These are phyloP conservation scores for Parnassius mnemosyne DNA, from an alignment of 2,888 invertebrate genomes.

Conservation along the genomic window DNA sequence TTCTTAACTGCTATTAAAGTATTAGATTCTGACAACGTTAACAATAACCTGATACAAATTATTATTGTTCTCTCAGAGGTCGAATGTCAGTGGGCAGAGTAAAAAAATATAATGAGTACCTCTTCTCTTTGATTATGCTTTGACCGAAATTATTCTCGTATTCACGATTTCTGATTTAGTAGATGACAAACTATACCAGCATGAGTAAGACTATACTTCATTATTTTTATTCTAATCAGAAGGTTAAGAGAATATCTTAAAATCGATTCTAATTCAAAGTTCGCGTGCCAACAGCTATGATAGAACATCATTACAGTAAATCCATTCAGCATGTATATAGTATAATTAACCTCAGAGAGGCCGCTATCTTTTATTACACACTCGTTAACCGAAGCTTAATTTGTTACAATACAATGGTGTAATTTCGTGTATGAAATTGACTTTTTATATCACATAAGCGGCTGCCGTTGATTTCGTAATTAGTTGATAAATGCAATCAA, in stretches of 20 bases:
- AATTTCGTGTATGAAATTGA: slow-evolving; percentile 21
- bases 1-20: too few species aligned
- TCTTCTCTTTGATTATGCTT: neutral
- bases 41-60: neutral
- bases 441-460: slow-evolving; percentile 24
- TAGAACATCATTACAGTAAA: slow-evolving; percentile 9
- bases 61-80: neutral
- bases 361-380: slow-evolving; percentile 24
- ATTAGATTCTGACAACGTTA: too few species aligned
- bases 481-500: slow-evolving; percentile 23
- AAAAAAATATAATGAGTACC: neutral
- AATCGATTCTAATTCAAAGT: slow-evolving; percentile 21
- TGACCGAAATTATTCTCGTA: neutral
- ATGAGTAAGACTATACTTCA: neutral
- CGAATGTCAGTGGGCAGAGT: neutral
- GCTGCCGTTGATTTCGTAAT: slow-evolving; percentile 18
- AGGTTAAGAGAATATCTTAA: slow-evolving; percentile 3
- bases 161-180: neutral
- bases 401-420: slow-evolving; percentile 27
- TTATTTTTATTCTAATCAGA: slow-evolving; percentile 6
- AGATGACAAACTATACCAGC: neutral
- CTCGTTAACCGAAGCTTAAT: slow-evolving; percentile 22
- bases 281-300: slow-evolving; percentile 18
- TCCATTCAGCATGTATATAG: slow-evolving; percentile 11
- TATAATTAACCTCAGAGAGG: slow-evolving; percentile 17